A percentile compares a stretch with the other conserved stretches of the same genome.
These are phyloP conservation scores for Rhinoraja longicauda DNA, from an alignment of 2,797 vertebrate species.

Conservation along the genomic window DNA sequence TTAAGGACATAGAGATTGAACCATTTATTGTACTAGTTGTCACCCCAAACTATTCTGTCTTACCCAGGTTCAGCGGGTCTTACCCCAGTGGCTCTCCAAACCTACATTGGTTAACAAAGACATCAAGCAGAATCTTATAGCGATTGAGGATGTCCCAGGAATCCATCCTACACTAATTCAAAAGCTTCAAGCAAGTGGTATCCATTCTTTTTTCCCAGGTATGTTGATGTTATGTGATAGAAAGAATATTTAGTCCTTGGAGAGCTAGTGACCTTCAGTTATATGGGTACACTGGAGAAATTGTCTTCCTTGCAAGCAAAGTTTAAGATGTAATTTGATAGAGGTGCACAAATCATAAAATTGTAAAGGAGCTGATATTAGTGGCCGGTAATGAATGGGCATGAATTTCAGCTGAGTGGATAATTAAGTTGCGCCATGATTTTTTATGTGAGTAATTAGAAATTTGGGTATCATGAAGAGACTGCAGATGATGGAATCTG, in stretches of 20 bases:
- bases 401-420: neutral
- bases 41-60: neutral
- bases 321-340: neutral
- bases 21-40: accelerated
- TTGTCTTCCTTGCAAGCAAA: neutral
- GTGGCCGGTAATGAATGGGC: neutral
- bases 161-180: conserved; percentile 66
- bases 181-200: conserved; percentile 67
- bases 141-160: conserved; percentile 57
- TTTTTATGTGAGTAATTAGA: no score
- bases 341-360: neutral
- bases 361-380: neutral
- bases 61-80: conserved; percentile 70
- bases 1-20: no score
- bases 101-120: conserved; percentile 68
- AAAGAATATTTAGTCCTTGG: neutral
- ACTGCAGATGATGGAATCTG: no score
- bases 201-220: conserved; percentile 85
- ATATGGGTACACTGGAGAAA: neutral
- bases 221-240: conserved; percentile 9
- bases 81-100: conserved; percentile 81
- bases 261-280: neutral
- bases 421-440: no score
- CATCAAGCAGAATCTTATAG: conserved; percentile 68
- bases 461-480: no score